Conservation (phyloP, 23 tunicate genomes). For the Phallusia fumigata region DNA sequence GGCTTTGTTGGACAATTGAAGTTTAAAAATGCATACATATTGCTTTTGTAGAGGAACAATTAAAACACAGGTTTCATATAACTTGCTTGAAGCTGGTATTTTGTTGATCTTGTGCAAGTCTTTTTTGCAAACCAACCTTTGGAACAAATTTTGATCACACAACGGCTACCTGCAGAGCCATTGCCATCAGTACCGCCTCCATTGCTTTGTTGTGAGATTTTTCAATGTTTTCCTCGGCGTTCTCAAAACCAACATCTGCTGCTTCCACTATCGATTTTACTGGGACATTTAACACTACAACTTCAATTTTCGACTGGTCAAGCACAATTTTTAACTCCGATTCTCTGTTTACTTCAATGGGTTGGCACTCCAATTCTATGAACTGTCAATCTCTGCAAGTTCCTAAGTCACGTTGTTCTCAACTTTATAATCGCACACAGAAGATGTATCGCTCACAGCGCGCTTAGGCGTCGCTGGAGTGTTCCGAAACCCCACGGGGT, state of each 20-base stretch:
- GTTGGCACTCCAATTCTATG: not conserved
- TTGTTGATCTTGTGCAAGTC: no score
- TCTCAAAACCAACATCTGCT: not conserved
- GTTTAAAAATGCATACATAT: no score
- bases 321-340: not conserved
- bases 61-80: no score
- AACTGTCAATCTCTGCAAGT: conserved; percentile 4
- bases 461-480: conserved; percentile 47
- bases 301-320: not conserved
- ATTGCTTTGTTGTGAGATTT: not conserved
- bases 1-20: no score
- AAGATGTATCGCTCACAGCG: conserved; percentile 16
- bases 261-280: not conserved
- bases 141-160: no score
- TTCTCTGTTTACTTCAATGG: not conserved
- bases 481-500: conserved; percentile 36
- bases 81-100: no score
- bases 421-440: not conserved
- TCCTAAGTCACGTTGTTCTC: not conserved
- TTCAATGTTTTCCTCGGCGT: not conserved
- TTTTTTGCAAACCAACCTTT: no score
- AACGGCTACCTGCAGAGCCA: no score
- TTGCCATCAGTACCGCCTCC: not conserved
- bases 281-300: not conserved
- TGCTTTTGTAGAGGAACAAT: no score